These are phyloP conservation scores for Phrynocephalus forsythii DNA, from an alignment of 2,797 vertebrate species.

Conservation along the genomic window DNA sequence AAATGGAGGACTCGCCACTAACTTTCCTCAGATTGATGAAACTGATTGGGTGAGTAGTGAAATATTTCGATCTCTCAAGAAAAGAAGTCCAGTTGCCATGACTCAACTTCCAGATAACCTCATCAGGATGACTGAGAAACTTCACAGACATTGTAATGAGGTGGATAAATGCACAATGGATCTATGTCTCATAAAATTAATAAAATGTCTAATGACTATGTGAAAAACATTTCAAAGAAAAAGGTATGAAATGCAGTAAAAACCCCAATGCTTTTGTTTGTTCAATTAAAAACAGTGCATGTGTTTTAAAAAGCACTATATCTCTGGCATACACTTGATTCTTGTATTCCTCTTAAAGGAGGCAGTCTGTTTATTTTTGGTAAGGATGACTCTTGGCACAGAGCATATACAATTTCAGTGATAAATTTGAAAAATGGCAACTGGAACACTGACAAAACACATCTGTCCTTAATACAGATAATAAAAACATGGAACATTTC, in stretches of 20 bases:
- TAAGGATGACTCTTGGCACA: slow-evolving; percentile 16
- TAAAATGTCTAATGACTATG: neutral
- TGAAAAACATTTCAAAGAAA: neutral
- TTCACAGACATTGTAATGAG: too few relatives aligned
- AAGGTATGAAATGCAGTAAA: neutral
- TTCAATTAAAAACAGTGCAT: neutral
- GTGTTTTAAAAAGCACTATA: neutral
- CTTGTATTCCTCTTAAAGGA: slow-evolving; percentile 37
- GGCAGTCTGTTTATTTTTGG: slow-evolving; percentile 34
- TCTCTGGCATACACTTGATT: slow-evolving; percentile 21
- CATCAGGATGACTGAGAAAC: too few relatives aligned
- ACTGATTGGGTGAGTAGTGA: too few relatives aligned
- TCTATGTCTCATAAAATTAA: neutral
- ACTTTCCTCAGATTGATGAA: too few relatives aligned
- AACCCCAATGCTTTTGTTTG: neutral
- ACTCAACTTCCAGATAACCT: too few relatives aligned
- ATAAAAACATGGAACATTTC: slow-evolving; percentile 43
- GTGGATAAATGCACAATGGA: too few relatives aligned
- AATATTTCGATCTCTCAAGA: too few relatives aligned
- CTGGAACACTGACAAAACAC: slow-evolving; percentile 48
- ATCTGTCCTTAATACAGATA: slow-evolving; percentile 48
- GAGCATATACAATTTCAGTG: slow-evolving; percentile 30
- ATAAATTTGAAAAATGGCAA: slow-evolving; percentile 48
- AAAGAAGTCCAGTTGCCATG: too few relatives aligned
- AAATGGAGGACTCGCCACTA: too few relatives aligned